Conservation (phyloP, 2,888 invertebrate genomes). For the Acanthosepion pharaonis region DNA sequence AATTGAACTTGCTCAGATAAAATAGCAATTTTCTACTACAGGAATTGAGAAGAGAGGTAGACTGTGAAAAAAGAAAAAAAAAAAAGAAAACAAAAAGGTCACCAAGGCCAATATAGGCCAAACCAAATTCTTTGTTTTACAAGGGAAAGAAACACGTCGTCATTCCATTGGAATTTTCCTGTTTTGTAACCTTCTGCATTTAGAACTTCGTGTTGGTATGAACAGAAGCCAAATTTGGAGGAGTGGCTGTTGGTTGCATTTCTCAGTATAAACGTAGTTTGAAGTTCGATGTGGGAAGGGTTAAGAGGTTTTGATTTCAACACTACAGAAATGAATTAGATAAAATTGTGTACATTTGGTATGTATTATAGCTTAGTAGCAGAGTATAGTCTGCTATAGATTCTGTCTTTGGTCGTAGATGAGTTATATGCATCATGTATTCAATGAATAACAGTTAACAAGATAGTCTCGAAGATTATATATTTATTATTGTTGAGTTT, state of each 20-base stretch:
- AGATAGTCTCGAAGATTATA: too few relatives aligned
- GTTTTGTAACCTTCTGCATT: background rate
- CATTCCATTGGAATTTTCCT: background rate
- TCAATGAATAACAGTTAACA: too few relatives aligned
- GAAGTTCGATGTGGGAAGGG: background rate
- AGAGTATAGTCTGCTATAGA: too few relatives aligned
- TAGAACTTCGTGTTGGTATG: background rate
- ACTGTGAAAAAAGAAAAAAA: background rate
- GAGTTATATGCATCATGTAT: too few relatives aligned
- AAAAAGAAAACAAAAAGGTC: background rate
- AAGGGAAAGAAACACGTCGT: background rate
- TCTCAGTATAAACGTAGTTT: background rate
- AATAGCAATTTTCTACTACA: background rate
- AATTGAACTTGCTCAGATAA: background rate
- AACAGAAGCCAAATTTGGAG: slow-evolving; percentile 17
- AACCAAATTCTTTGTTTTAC: background rate
- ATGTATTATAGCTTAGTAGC: too few relatives aligned
- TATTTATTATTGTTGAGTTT: too few relatives aligned
- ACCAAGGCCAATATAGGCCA: background rate
- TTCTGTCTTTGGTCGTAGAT: too few relatives aligned
- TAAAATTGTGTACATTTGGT: too few relatives aligned
- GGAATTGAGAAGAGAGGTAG: background rate
- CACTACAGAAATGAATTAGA: too few relatives aligned
- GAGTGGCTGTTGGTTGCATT: background rate
- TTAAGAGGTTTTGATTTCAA: too few relatives aligned